A percentile compares a stretch with the other conserved stretches of the same genome.
phyloP scores from a whole-genome alignment of 1,140 invertebrate genomes.

The Drosophila nigromelanica region DNA sequence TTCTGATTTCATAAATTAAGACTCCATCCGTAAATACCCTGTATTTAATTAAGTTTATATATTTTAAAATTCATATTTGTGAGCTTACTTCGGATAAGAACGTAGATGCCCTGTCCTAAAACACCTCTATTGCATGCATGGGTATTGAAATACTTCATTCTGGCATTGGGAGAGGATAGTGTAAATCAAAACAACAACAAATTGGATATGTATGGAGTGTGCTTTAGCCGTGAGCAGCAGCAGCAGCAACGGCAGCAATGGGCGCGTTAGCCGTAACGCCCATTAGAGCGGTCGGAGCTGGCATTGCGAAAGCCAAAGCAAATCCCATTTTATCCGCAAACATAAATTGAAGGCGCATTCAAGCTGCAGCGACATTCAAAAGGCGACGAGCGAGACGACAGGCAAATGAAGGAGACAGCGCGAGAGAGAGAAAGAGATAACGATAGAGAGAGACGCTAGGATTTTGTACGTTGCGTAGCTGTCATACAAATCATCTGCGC shows the following conservation, averaged over 20 bases:
- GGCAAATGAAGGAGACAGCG: constrained; percentile 22
- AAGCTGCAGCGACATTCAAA: constrained; percentile 70
- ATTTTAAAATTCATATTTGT: too few relatives aligned
- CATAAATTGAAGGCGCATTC: constrained; percentile 79
- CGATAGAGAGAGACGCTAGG: background rate
- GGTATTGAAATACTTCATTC: constrained; percentile 33
- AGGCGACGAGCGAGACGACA: too few relatives aligned
- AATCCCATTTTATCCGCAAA: constrained; percentile 82
- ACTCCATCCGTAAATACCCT: too few relatives aligned
- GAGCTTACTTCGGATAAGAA: too few relatives aligned
- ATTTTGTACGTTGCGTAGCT: constrained; percentile 31
- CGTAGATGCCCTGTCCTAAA: background rate
- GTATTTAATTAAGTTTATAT: too few relatives aligned
- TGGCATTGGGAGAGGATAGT: constrained; percentile 41
- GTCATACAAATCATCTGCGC: constrained; percentile 75
- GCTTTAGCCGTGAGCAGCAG: constrained; percentile 44
- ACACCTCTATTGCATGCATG: background rate
- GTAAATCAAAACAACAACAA: constrained; percentile 79
- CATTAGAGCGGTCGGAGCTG: constrained; percentile 19
- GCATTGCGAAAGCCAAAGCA: constrained; percentile 55
- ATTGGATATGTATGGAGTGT: constrained; percentile 70
- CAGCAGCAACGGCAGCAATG: constrained; percentile 8
- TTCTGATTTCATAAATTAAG: too few relatives aligned
- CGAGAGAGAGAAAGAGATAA: background rate
- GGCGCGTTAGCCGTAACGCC: constrained; percentile 40